Evolutionary conservation across 1,140 invertebrate genomes (phyloP).

Genomic region (Cherax destructor): DNA sequence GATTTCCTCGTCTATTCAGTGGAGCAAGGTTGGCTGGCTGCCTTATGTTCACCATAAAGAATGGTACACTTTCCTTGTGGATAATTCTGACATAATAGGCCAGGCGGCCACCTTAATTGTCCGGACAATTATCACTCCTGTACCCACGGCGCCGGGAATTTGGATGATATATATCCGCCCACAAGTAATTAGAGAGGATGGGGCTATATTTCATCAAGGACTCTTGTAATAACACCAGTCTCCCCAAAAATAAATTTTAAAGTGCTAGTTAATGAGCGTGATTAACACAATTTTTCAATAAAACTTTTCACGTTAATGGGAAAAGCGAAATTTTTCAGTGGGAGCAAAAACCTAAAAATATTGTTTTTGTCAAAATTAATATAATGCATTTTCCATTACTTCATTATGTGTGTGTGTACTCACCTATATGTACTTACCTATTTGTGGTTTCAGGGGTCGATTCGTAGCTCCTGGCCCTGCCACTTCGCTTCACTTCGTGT

Average conservation of each 20-base stretch:
- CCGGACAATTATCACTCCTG: conserved; percentile 7
- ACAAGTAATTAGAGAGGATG: conserved; percentile 12
- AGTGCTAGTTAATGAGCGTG: conserved; percentile 44
- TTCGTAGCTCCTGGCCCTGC: too few species aligned
- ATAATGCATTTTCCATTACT: not conserved
- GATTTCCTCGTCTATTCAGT: conserved; percentile 49
- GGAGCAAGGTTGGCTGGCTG: conserved; percentile 33
- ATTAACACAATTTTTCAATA: conserved; percentile 59
- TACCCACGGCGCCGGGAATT: not conserved
- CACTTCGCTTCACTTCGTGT: too few species aligned
- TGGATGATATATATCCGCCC: not conserved
- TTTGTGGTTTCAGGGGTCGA: too few species aligned
- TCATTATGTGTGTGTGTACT: too few species aligned
- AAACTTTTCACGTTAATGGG: conserved; percentile 51
- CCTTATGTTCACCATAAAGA: conserved; percentile 51
- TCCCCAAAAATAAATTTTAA: conserved; percentile 44
- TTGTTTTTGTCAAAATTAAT: conserved; percentile 9
- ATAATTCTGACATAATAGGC: conserved; percentile 57
- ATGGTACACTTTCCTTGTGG: conserved; percentile 60
- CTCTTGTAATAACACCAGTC: conserved; percentile 47
- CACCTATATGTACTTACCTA: too few species aligned
- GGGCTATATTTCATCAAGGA: conserved; percentile 41
- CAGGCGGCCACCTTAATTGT: conserved; percentile 35
- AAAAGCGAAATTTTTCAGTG: not conserved
- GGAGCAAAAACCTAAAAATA: not conserved